phyloP scores from a whole-genome alignment of 2,888 invertebrate genomes.

The Coremacera marginata region DNA sequence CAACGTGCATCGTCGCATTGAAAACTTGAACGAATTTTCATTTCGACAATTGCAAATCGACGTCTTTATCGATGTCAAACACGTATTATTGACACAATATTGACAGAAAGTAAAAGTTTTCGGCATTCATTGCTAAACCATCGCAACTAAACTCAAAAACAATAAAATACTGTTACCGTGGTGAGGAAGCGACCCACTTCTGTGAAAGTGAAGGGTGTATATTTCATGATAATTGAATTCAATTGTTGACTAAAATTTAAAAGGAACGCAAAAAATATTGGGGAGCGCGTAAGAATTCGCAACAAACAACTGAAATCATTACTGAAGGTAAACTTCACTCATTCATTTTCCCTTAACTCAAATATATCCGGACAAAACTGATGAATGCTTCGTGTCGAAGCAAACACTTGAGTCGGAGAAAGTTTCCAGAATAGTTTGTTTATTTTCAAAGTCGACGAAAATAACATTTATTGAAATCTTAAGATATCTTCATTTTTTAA shows the following conservation, averaged over 20 bases:
- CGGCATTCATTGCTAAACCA: slow-evolving; percentile 48
- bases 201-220: too few species aligned
- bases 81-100: slow-evolving; percentile 64
- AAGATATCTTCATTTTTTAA: too few species aligned
- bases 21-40: slow-evolving; percentile 28
- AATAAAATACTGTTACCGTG: neutral
- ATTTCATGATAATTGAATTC: too few species aligned
- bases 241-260: too few species aligned
- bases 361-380: neutral
- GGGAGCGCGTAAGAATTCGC: too few species aligned
- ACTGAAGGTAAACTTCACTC: slow-evolving; percentile 35
- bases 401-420: neutral
- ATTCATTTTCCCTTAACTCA: slow-evolving; percentile 35
- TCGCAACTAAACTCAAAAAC: slow-evolving; percentile 33
- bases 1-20: neutral
- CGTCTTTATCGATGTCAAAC: slow-evolving; percentile 23
- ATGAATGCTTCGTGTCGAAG: slow-evolving; percentile 16
- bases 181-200: neutral
- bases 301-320: neutral
- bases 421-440: too few species aligned
- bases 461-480: too few species aligned
- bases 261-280: too few species aligned
- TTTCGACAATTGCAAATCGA: slow-evolving; percentile 31
- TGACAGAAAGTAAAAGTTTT: slow-evolving; percentile 61
- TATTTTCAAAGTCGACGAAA: too few species aligned